Evolutionary conservation across 1,140 invertebrate genomes (phyloP), one percentile per base, ranked within the genome.

Genomic region (Tribolium castaneum): DNA sequence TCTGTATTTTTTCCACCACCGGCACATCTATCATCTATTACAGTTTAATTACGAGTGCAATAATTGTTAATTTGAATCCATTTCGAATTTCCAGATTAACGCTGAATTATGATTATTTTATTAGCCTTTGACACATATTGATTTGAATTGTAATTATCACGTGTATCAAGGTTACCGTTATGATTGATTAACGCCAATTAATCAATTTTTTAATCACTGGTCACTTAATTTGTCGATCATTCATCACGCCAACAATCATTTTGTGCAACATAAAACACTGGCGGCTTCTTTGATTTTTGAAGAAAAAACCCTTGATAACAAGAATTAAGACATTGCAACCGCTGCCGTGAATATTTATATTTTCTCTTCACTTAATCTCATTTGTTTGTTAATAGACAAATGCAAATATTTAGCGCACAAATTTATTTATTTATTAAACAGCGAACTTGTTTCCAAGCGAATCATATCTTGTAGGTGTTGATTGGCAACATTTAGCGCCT

Each of bases 391-490:
- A 30, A 66, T 35, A 66, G 59, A 66, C 30, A 35, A 34, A 66
- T 66, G 59, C 59, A 66, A 66, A 66, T 66, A 66, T 35, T 66
- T 66, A 66, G 14, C 30, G 22, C 6, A 35, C 59, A 66, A 59
- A 66, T 66, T 66, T 66, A 34, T 66, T 66, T 66, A 66, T 34
- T 35, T 66, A 66, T 14, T 66, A 66, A 66, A n/a, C 59, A 12
- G 12, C 59, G 34, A 35, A 34, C 25, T 13, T 7, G 59, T 35
- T 66, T 35, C 25, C 30, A 12, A 66, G 35, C 25, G 16, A 52
- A 52, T 52, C 50, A 52, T 10, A n/a, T 16, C 51, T 19, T 9
- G 12, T 1, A 45, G 39, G 39, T 45, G 39, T 45, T n/a, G 39
- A 45, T 45, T n/a, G 25, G 25, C 25, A 30, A 30, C 39, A 45